Base-by-base conservation (phyloP, 2,113 vertebrate species). In the Ceyx margarethae region DNA sequence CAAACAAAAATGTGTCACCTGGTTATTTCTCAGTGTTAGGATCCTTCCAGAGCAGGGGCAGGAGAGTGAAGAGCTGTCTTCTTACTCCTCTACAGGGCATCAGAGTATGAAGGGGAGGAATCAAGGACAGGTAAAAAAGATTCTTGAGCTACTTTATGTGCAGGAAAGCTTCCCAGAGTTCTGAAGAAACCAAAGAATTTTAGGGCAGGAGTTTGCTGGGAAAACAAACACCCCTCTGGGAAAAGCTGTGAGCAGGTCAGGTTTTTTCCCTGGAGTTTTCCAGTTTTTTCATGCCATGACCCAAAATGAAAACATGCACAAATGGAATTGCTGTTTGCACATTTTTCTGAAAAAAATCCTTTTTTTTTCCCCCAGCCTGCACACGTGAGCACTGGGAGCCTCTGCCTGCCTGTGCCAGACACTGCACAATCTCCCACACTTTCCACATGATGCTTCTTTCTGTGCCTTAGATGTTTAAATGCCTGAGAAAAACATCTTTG, bases 291-390 rank as follows among this genome's bases (percentile, higher is more conserved):
- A 53, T 82, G 62, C 82, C 92, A 85, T 81, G 33, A 82, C 71
- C 91, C 77, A 89, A 91, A 94, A 86, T 16, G 22, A 93, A 95
- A 91, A 84, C 62, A 91, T 1, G 7, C 53, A 89, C 69, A 93
- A 92, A 81, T 56, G 43, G 71, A 71, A 58, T 61, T 60, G 54
- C 5, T 92, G 37, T 37, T 37, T 37, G 37, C 37, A 37, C 37
- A 5, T 37, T 37, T 37, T 37, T 37, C 37, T 37, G 37, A 37
- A 10, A 37, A 37, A 37, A 37, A 37, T 37, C 37, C 37, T 37
- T 37, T 37, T 37, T 37, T 37, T 37, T 37, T 10, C 10, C 37
- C 10, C 37, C 60, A 46, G 74, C 71, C 81, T 87, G 35, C 74
- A 66, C 53, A 68, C 61, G 54, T 62, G 37, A 86, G 54, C 20